Evolutionary conservation across 2,113 vertebrate genomes (phyloP).

Genomic region (Syrrhaptes paradoxus): DNA sequence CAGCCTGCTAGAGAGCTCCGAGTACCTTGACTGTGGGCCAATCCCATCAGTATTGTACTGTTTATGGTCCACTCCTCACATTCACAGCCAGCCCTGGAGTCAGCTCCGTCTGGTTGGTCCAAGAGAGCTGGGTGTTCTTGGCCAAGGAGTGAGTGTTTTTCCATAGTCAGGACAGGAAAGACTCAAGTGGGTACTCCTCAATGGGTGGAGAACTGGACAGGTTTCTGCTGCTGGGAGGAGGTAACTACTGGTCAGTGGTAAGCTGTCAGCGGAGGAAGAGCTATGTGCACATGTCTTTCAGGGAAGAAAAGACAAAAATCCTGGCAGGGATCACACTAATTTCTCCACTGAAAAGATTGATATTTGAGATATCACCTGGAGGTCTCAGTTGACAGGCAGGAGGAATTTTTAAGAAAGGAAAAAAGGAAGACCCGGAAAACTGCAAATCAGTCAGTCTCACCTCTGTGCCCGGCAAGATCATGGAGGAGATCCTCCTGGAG

Average conservation of each 20-base stretch:
- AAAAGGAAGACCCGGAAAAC: too few species aligned
- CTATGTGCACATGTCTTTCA: fast-evolving
- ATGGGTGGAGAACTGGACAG: not conserved
- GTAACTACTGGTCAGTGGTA: not conserved
- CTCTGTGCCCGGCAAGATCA: too few species aligned
- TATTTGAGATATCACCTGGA: not conserved
- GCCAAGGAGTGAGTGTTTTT: conserved; percentile 4
- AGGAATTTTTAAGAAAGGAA: not conserved
- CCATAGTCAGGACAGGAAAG: not conserved
- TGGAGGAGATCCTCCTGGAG: too few species aligned
- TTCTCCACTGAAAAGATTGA: not conserved
- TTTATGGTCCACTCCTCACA: not conserved
- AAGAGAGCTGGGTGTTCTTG: conserved; percentile 47
- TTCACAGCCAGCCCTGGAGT: conserved; percentile 27
- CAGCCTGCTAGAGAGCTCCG: not conserved
- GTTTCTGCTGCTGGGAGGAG: not conserved
- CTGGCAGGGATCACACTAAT: not conserved
- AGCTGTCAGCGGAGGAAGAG: not conserved
- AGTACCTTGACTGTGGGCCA: not conserved
- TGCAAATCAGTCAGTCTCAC: too few species aligned
- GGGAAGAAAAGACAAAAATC: not conserved
- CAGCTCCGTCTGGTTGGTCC: not conserved
- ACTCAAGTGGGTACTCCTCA: not conserved
- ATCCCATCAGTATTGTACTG: not conserved
- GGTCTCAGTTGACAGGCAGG: not conserved